Conservation (phyloP, 1,140 invertebrate genomes). For the Thaumatotibia leucotreta region DNA sequence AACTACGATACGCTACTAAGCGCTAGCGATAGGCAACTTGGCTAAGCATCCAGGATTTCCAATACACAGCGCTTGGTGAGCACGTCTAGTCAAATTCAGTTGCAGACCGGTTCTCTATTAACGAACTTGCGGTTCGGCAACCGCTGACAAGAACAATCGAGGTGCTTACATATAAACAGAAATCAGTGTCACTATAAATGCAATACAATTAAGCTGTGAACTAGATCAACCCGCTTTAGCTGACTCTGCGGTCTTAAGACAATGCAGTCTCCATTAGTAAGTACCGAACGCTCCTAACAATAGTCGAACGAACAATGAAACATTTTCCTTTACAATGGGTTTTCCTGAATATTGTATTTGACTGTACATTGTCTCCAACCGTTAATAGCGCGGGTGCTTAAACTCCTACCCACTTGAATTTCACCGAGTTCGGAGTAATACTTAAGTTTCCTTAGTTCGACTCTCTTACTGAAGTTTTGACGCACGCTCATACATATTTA, state of each 20-base stretch:
- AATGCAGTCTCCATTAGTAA: constrained; percentile 68
- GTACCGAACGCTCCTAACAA: constrained; percentile 55
- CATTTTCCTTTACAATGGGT: constrained; percentile 66
- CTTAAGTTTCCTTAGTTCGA: constrained; percentile 38
- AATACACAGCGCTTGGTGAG: too few relatives aligned
- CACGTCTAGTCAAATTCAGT: background rate
- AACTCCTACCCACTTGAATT: constrained; percentile 47
- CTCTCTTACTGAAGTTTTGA: constrained; percentile 40
- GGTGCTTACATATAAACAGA: background rate
- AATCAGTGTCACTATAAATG: constrained; percentile 2
- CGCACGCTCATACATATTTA: constrained; percentile 54
- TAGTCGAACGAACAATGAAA: constrained; percentile 57
- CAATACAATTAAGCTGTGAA: constrained; percentile 1
- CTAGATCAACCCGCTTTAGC: constrained; percentile 35
- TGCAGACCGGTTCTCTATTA: background rate
- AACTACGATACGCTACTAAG: too few relatives aligned
- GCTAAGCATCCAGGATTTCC: too few relatives aligned
- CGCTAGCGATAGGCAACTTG: too few relatives aligned
- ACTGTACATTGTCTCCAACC: constrained; percentile 51
- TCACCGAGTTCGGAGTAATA: constrained; percentile 48
- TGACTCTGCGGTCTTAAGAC: constrained; percentile 49
- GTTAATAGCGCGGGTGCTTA: constrained; percentile 49
- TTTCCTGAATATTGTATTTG: constrained; percentile 70
- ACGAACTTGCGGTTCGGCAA: background rate
- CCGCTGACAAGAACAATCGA: background rate